Conservation (phyloP, 2,797 vertebrate species). For the Loriculus beryllinus region DNA sequence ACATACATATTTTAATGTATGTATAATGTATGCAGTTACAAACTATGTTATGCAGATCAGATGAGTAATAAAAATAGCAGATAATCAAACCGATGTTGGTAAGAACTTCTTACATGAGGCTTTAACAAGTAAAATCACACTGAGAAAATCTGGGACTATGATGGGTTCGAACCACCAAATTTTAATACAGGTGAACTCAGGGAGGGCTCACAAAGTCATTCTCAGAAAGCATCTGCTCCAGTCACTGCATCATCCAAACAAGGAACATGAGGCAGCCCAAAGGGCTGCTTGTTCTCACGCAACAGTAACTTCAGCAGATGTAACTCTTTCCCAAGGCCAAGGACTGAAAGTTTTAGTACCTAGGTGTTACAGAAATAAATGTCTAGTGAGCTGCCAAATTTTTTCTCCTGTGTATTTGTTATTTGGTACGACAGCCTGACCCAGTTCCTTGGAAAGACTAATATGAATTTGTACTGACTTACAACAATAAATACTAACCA, state of each 20-base stretch:
- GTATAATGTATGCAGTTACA: not conserved
- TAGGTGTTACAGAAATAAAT: conserved; percentile 1
- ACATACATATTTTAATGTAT: not conserved
- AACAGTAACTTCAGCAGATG: conserved; percentile 3
- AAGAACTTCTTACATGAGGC: not conserved
- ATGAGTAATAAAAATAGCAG: not conserved
- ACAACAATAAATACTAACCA: not conserved
- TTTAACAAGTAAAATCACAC: not conserved
- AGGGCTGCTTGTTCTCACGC: not conserved
- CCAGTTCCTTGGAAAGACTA: not conserved
- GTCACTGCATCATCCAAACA: not conserved
- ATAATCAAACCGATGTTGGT: not conserved
- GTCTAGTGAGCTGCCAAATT: not conserved
- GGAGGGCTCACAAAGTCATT: not conserved
- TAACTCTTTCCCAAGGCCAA: not conserved
- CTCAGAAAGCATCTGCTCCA: not conserved
- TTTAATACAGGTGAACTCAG: not conserved
- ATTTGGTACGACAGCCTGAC: not conserved
- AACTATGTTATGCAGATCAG: not conserved
- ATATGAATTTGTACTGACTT: not conserved
- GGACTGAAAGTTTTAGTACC: conserved; percentile 12
- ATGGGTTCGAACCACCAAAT: not conserved
- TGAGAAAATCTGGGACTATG: not conserved
- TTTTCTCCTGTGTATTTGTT: not conserved
- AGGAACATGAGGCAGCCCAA: not conserved